Evolutionary conservation across 2,113 vertebrate genomes (phyloP), one percentile per base, ranked within the genome.

Genomic region (Girardinichthys multiradiatus): DNA sequence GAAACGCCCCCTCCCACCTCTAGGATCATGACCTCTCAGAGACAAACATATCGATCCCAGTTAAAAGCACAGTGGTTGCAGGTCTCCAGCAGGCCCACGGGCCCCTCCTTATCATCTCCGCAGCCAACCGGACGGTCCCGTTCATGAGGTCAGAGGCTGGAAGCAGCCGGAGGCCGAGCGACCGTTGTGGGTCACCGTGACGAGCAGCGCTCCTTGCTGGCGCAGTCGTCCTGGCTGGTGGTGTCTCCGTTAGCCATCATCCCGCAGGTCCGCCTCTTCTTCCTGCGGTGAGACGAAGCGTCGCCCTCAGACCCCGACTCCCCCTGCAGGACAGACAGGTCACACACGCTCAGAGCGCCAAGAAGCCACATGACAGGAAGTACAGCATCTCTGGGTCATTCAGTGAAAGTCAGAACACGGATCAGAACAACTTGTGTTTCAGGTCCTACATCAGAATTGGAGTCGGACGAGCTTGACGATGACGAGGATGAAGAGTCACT

Each of bases 401-500:
- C 11, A 68, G 29, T 19, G 11, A 17, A 21, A 10, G 0, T n/a
- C n/a, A n/a, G n/a, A n/a, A n/a, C n/a, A n/a, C n/a, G n/a, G n/a
- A n/a, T 11, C 28, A 30, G 21, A 60, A 35, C 35, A 35, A 5
- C 6, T 10, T 35, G 77, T 35, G 45, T 28, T 17, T 30, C 0
- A 3, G 9, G 8, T 78, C 87, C 79, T 91, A 98, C 98, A 86
- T 99, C 96, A 0, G 98, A 99, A 90, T 96, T 95, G 0, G 97
- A 97, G 89, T 98, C 95, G 0, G 97, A 99, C 0, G 97, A 98
- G 86, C 96, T 97, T 77, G 98, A 99, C 54, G 97, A 98, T 0
- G 97, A 99, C 1, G 97, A 99, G 1, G 97, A 98, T 0, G 98
- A 99, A 0, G 98, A 99, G 92, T 99, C 98, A 0, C 98, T 99